Evolutionary conservation across 2,113 vertebrate species (phyloP).

Genomic region (Benitochromis conjunctus): DNA sequence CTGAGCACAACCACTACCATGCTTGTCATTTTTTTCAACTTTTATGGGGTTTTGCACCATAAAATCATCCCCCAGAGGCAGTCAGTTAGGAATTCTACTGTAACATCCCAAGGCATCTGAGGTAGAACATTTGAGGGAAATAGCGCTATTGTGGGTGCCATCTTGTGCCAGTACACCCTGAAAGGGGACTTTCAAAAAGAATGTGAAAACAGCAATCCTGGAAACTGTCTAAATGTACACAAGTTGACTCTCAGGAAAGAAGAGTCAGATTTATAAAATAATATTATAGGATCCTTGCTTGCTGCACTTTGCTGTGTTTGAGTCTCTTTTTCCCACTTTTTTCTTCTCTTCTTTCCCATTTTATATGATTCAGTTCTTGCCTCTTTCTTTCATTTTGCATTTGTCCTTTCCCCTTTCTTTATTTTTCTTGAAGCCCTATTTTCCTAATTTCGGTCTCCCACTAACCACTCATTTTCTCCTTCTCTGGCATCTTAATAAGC

Average conservation of each 20-base stretch:
- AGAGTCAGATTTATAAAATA: rapidly evolving
- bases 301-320: background rate
- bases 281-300: background rate
- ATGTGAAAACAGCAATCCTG: background rate
- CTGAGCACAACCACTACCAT: rapidly evolving
- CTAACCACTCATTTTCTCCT: background rate
- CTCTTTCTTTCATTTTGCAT: background rate
- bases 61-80: background rate
- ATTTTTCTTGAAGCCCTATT: background rate
- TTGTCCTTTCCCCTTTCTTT: background rate
- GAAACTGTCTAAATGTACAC: background rate
- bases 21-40: background rate
- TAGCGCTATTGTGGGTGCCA: background rate
- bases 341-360: background rate
- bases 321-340: background rate
- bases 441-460: constrained; percentile 3
- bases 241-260: background rate
- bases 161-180: background rate
- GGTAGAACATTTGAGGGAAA: background rate
- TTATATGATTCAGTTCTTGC: background rate
- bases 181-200: background rate
- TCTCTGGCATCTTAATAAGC: constrained; percentile 40
- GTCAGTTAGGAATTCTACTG: background rate
- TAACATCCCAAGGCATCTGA: background rate
- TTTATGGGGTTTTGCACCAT: background rate